phyloP scores from a whole-genome alignment of 2,888 invertebrate genomes.

The Acrobasis suavella region DNA sequence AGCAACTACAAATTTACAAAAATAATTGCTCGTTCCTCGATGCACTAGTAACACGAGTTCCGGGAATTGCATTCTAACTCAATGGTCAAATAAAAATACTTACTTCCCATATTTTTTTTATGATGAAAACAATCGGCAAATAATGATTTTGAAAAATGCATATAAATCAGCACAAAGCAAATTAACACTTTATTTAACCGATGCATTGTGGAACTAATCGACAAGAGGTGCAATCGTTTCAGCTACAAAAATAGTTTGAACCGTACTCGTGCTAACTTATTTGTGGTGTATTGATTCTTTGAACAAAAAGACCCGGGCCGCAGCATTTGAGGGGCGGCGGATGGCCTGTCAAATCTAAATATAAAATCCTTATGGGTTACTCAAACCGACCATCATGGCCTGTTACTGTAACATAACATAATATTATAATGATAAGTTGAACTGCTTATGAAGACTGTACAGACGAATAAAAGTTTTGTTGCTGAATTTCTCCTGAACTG shows the following conservation, averaged over 20 bases:
- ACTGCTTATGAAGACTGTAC: too few relatives aligned
- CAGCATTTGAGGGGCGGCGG: not conserved
- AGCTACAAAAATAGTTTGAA: not conserved
- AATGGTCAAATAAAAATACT: not conserved
- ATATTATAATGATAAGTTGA: too few relatives aligned
- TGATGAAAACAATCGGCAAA: not conserved
- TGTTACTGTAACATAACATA: too few relatives aligned
- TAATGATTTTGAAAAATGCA: not conserved
- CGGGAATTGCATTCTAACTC: too few relatives aligned
- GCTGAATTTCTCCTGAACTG: too few relatives aligned
- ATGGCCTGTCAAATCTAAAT: not conserved
- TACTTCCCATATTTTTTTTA: not conserved
- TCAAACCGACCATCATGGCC: too few relatives aligned
- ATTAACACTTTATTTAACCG: slow-evolving; percentile 3
- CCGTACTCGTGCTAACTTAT: not conserved
- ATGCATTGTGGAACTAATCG: not conserved
- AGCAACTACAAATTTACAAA: too few relatives aligned
- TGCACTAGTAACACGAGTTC: too few relatives aligned
- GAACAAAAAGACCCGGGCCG: not conserved
- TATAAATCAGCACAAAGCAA: not conserved
- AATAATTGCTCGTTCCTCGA: too few relatives aligned
- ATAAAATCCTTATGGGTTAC: too few relatives aligned
- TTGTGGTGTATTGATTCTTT: not conserved
- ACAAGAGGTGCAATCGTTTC: not conserved
- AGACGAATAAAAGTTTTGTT: too few relatives aligned